Conservation (phyloP, 2,113 vertebrate species). For the Scortum barcoo region DNA sequence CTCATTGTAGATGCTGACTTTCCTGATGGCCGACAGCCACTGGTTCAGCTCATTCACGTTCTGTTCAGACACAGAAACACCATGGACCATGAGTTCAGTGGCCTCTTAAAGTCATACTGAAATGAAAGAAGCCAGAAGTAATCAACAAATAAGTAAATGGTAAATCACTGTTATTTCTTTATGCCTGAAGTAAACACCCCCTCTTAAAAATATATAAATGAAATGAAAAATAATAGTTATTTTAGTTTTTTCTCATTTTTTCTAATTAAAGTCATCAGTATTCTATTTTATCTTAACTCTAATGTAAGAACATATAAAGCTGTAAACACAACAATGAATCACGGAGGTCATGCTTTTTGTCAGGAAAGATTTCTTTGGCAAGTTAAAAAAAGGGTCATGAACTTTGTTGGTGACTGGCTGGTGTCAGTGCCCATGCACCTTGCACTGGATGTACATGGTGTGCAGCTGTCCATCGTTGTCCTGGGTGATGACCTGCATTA, state of each 20-base stretch:
- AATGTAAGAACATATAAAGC: not conserved
- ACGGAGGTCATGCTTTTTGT: not conserved
- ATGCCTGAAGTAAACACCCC: not conserved
- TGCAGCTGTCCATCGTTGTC: conserved; percentile 81
- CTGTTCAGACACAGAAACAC: conserved; percentile 72
- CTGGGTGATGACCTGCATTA: conserved; percentile 92
- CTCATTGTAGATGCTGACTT: conserved; percentile 88
- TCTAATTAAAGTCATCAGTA: not conserved
- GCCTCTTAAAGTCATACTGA: not conserved
- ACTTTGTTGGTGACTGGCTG: conserved; percentile 21
- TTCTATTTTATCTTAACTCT: not conserved
- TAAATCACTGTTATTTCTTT: not conserved
- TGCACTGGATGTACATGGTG: conserved; percentile 94
- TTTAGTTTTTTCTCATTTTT: not conserved
- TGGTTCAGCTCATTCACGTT: conserved; percentile 93
- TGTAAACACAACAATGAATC: not conserved
- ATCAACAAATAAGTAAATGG: not conserved
- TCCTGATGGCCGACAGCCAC: conserved; percentile 92
- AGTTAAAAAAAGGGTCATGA: conserved; percentile 19
- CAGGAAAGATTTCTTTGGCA: not conserved
- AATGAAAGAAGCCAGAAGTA: not conserved
- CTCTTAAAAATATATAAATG: not conserved
- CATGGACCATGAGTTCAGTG: not conserved
- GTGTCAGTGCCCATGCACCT: conserved; percentile 80
- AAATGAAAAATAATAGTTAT: not conserved